phyloP scores from a whole-genome alignment of 2,888 invertebrate genomes.

The Asteroscopus sphinx region DNA sequence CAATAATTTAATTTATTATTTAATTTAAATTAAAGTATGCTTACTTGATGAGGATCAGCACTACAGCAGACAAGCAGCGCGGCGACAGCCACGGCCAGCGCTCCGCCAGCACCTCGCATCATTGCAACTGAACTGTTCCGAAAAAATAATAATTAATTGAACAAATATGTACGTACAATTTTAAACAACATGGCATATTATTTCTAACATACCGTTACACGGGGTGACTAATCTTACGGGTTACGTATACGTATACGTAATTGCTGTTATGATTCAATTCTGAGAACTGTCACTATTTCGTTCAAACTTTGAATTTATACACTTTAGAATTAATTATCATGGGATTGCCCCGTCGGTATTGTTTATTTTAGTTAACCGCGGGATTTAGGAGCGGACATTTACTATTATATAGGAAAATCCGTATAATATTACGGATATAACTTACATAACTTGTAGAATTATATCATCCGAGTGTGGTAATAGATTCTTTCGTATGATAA shows the following conservation, averaged over 20 bases:
- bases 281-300: too few species aligned
- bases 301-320: too few species aligned
- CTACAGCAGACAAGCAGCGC: slow-evolving; percentile 79
- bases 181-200: not conserved
- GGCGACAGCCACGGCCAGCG: slow-evolving; percentile 74
- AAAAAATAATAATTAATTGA: not conserved
- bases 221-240: not conserved
- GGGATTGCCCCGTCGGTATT: too few species aligned
- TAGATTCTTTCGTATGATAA: too few species aligned
- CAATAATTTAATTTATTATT: too few species aligned
- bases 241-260: not conserved
- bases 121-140: slow-evolving; percentile 60
- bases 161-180: not conserved
- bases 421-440: not conserved
- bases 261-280: not conserved
- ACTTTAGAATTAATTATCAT: too few species aligned
- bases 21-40: not conserved
- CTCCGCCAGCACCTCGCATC: slow-evolving; percentile 76
- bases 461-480: too few species aligned
- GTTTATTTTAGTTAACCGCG: too few species aligned
- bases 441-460: too few species aligned
- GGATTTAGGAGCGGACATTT: too few species aligned
- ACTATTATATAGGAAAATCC: too few species aligned
- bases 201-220: not conserved
- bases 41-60: slow-evolving; percentile 81